A percentile compares a stretch with the other conserved stretches of the same genome.
These are phyloP conservation scores for Yponomeuta plumbellus DNA, from an alignment of 2,888 invertebrate species.

Conservation along the genomic window DNA sequence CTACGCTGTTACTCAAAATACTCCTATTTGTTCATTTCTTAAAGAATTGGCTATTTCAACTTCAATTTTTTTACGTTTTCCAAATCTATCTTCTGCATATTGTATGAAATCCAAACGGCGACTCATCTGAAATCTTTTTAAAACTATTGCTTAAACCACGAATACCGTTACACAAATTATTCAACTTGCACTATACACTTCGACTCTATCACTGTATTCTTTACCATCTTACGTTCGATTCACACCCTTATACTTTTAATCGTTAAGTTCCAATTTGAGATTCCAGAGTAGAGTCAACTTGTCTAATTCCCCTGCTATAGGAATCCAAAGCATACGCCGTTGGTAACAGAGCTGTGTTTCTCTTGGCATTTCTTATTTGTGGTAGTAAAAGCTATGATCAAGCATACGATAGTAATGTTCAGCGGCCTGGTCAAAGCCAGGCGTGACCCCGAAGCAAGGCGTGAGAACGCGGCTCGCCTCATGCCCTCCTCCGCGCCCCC, in stretches of 20 bases:
- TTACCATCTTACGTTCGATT: background rate
- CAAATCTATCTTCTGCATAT: no score
- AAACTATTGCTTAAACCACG: slow-evolving; percentile 10
- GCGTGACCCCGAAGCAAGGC: slow-evolving; percentile 72
- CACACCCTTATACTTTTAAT: background rate
- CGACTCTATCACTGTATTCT: background rate
- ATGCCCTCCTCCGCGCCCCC: slow-evolving; percentile 34
- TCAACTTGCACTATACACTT: slow-evolving; percentile 6
- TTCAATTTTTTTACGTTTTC: no score
- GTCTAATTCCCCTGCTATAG: background rate
- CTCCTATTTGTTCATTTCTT: no score
- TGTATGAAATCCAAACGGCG: background rate
- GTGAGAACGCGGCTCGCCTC: slow-evolving; percentile 49
- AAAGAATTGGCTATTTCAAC: no score
- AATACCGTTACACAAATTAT: slow-evolving; percentile 12
- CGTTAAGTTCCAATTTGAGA: background rate
- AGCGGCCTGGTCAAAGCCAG: slow-evolving; percentile 67
- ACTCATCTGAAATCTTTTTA: background rate
- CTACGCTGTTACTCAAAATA: no score
- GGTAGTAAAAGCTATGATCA: slow-evolving; percentile 6
- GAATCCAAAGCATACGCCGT: background rate
- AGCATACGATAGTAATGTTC: slow-evolving; percentile 33
- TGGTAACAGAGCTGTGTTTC: background rate
- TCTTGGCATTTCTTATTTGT: background rate
- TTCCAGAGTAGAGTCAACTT: background rate